Conservation (phyloP, 2,113 vertebrate genomes). For the Elachura formosa region DNA sequence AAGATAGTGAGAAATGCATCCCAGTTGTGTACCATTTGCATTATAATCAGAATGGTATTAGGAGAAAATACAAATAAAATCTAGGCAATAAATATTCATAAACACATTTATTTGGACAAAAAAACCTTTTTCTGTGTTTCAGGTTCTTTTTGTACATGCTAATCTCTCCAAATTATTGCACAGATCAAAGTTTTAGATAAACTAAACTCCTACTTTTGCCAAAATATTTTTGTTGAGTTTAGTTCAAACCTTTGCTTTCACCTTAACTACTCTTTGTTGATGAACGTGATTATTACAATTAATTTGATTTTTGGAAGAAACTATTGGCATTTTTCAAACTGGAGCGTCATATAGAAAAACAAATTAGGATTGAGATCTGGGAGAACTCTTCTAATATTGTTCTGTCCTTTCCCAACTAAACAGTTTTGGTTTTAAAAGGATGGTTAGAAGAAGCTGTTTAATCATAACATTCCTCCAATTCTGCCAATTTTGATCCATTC, state of each 20-base stretch:
- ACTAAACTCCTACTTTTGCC: neutral
- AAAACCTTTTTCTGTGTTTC: neutral
- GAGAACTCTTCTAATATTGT: neutral
- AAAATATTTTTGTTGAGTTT: neutral
- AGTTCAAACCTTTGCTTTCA: neutral
- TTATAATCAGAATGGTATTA: neutral
- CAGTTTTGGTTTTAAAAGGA: neutral
- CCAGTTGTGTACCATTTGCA: neutral
- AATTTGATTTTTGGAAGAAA: neutral
- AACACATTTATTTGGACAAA: neutral
- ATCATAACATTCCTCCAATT: neutral
- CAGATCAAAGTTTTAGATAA: neutral
- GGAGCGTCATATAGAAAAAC: neutral
- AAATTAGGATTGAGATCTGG: neutral
- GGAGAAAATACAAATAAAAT: neutral
- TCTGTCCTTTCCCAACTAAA: neutral
- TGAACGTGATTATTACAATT: neutral
- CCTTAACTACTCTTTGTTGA: neutral
- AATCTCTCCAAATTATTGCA: neutral
- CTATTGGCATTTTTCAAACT: neutral
- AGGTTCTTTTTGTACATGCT: fast-evolving
- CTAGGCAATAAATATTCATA: neutral
- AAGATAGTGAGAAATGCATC: neutral
- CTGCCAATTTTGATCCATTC: neutral
- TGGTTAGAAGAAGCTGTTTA: neutral